A percentile compares a stretch with the other conserved stretches of the same genome.
Evolutionary conservation across 2,888 invertebrate species (phyloP).

Genomic region (Rugalucina vietnamica): DNA sequence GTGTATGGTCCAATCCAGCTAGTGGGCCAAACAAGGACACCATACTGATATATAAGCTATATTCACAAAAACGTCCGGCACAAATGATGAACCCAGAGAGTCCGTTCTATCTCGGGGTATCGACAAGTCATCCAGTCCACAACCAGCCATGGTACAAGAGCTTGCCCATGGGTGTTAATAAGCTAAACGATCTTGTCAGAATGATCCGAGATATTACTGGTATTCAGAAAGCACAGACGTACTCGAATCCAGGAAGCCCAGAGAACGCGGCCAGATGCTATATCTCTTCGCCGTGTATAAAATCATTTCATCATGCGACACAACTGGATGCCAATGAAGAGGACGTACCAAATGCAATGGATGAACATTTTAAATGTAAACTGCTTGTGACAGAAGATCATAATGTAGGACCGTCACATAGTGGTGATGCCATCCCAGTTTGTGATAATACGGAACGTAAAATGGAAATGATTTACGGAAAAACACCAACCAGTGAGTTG

Average conservation of each 20-base stretch:
- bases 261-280: background rate
- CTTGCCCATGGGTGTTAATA: constrained; percentile 78
- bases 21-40: constrained; percentile 73
- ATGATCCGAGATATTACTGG: constrained; percentile 78
- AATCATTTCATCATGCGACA: too few relatives aligned
- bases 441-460: too few relatives aligned
- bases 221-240: background rate
- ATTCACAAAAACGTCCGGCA: constrained; percentile 71
- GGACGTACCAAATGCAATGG: too few relatives aligned
- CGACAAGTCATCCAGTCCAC: constrained; percentile 53
- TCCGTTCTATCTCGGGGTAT: constrained; percentile 77
- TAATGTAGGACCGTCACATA: too few relatives aligned
- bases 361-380: too few relatives aligned
- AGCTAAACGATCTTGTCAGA: constrained; percentile 77
- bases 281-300: too few relatives aligned
- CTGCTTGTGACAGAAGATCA: too few relatives aligned
- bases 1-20: constrained; percentile 40
- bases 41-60: constrained; percentile 75
- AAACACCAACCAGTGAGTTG: too few relatives aligned
- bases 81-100: constrained; percentile 72
- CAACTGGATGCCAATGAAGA: too few relatives aligned
- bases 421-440: too few relatives aligned
- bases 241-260: background rate
- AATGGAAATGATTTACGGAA: too few relatives aligned
- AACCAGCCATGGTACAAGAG: constrained; percentile 76